phyloP scores from a whole-genome alignment of 2,888 invertebrate species.

The Orthonychiurus folsomi region DNA sequence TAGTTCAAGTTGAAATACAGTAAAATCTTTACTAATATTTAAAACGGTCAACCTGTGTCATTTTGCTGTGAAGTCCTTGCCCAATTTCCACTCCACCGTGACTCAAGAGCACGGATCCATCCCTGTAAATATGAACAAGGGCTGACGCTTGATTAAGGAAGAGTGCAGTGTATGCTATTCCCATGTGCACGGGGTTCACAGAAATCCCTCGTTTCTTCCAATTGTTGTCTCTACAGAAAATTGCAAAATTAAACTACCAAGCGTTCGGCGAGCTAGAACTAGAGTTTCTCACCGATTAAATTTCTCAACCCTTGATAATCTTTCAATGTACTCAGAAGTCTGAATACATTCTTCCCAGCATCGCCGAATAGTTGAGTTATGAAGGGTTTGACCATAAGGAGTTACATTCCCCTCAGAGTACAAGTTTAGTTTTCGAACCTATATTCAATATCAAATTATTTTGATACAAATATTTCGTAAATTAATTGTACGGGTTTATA shows the following conservation, averaged over 20 bases:
- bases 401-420: slow-evolving; percentile 68
- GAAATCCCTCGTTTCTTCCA: slow-evolving; percentile 45
- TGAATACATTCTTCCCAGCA: slow-evolving; percentile 73
- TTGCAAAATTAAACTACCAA: too few species aligned
- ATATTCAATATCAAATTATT: slow-evolving; percentile 8
- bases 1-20: background rate
- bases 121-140: slow-evolving; percentile 47
- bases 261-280: too few species aligned
- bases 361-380: slow-evolving; percentile 59
- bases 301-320: slow-evolving; percentile 50
- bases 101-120: slow-evolving; percentile 48
- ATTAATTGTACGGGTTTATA: too few species aligned
- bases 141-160: slow-evolving; percentile 45
- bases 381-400: slow-evolving; percentile 65
- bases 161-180: slow-evolving; percentile 41
- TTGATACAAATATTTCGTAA: background rate
- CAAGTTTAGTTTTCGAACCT: slow-evolving; percentile 61
- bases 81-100: slow-evolving; percentile 51
- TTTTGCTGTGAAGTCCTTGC: slow-evolving; percentile 50
- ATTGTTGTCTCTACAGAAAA: slow-evolving; percentile 40
- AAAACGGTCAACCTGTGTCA: too few species aligned
- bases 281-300: slow-evolving; percentile 54
- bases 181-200: slow-evolving; percentile 43
- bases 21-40: too few species aligned
- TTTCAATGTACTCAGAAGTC: slow-evolving; percentile 56